Evolutionary conservation across 2,888 invertebrate genomes (phyloP), one percentile per base, ranked within the genome.

Genomic region (Adineta ricciae): DNA sequence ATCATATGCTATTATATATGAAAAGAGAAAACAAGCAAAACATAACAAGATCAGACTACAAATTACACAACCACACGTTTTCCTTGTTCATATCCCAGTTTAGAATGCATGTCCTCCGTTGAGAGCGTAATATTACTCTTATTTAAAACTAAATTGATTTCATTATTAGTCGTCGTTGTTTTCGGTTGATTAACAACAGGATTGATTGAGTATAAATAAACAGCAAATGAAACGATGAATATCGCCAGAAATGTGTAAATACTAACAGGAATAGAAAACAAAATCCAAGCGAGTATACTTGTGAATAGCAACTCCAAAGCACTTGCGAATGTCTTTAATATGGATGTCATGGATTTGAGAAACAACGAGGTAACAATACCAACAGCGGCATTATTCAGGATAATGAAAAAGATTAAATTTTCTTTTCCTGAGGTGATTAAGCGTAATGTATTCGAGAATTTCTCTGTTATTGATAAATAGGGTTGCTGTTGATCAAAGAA

Each of bases 291-390:
- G 0, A 96, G 92, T 24, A 96, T 91, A 0, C 96, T 96, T 0
- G 96, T 96, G 88, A 97, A 94, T 84, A 96, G 92, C 52, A 97
- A 91, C 89, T 97, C 97, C 88, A 97, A 91, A 24, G 96, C 96
- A 91, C 96, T 95, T 1, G 97, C 97, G 91, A 96, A 97, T 0
- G 96, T 96, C 92, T 97, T 97, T 84, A 97, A 91, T 88, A 97
- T 96, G 0, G 96, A 96, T 90, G 97, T 97, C 88, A 97, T 92
- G 88, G 94, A 95, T 90, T 95, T 95, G 41, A 97, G 91, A 89
- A 97, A 97, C 90, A 97, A 94, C 90, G 95, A 95, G 0, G 96
- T 96, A 0, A 95, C 94, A 88, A 97, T 95, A 50, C 97, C 97
- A 78, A 96, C 94, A 0, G 94, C 93, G 0, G 96, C 95, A 91